A percentile compares a stretch with the other conserved stretches of the same genome.
phyloP scores from a whole-genome alignment of 2,113 vertebrate species.

The Dipodomys stephensi region DNA sequence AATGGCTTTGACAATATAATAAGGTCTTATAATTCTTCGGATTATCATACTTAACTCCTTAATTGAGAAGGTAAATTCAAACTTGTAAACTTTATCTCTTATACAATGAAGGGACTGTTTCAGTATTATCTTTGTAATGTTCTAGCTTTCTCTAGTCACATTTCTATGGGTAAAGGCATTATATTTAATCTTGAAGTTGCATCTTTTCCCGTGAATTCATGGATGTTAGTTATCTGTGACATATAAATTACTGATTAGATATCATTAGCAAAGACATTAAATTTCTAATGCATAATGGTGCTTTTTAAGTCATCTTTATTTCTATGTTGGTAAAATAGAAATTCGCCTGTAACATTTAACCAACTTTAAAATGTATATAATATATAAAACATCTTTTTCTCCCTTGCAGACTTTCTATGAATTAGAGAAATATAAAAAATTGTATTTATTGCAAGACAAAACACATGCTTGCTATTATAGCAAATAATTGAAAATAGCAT shows the following conservation, averaged over 20 bases:
- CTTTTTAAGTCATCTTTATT: slow-evolving; percentile 49
- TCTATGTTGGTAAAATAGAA: slow-evolving; percentile 50
- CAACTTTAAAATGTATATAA: neutral
- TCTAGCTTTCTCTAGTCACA: neutral
- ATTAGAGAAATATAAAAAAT: neutral
- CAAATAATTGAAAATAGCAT: neutral
- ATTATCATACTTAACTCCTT: neutral
- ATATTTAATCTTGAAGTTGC: slow-evolving; percentile 49
- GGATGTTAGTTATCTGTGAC: slow-evolving; percentile 63
- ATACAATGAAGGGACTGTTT: neutral
- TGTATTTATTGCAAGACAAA: neutral
- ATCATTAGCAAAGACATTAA: slow-evolving; percentile 59
- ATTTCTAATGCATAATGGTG: slow-evolving; percentile 45
- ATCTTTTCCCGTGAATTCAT: slow-evolving; percentile 14
- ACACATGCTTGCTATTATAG: neutral
- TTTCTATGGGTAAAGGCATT: neutral
- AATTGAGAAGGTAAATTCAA: slow-evolving; percentile 14
- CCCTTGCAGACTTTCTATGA: neutral
- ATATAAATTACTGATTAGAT: slow-evolving; percentile 31
- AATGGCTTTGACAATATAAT: neutral
- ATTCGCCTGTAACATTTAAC: neutral
- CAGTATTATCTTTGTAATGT: neutral
- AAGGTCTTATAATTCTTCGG: neutral
- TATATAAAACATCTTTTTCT: neutral
- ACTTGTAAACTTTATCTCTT: neutral